phyloP scores from a whole-genome alignment of 1,140 invertebrate genomes.

The Ooceraea biroi region DNA sequence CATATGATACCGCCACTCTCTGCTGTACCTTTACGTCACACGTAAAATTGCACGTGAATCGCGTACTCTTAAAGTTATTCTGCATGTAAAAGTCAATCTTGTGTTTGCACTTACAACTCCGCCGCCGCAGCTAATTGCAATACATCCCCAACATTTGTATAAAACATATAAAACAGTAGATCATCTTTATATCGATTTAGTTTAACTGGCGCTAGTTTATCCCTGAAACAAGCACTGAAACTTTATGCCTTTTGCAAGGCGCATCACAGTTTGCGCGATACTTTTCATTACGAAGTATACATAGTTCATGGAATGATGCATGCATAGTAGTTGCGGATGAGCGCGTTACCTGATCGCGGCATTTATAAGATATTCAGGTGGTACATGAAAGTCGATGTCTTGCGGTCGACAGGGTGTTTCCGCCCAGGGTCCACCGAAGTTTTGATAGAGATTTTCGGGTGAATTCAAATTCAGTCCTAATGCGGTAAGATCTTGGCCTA shows the following conservation, averaged over 20 bases:
- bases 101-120: conserved; percentile 94
- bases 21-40: conserved; percentile 91
- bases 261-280: not conserved
- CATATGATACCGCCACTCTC: conserved; percentile 99
- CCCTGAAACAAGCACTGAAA: conserved; percentile 86
- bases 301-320: not conserved
- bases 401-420: conserved; percentile 98
- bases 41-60: not conserved
- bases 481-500: conserved; percentile 98
- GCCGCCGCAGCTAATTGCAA: conserved; percentile 98
- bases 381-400: conserved; percentile 99
- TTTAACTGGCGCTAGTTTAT: conserved; percentile 97
- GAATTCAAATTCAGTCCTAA: conserved; percentile 99
- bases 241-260: not conserved
- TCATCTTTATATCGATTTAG: conserved; percentile 99
- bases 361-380: conserved; percentile 99
- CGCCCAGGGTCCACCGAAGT: conserved; percentile 99
- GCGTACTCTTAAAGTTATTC: not conserved
- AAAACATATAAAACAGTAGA: conserved; percentile 99
- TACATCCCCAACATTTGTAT: conserved; percentile 99
- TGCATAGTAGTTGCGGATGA: no score
- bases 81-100: conserved; percentile 1
- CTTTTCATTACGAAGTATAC: not conserved
- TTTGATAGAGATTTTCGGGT: conserved; percentile 98
- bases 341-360: conserved; percentile 89